Conservation (phyloP, 2,113 vertebrate species). For the Xiphias gladius region DNA sequence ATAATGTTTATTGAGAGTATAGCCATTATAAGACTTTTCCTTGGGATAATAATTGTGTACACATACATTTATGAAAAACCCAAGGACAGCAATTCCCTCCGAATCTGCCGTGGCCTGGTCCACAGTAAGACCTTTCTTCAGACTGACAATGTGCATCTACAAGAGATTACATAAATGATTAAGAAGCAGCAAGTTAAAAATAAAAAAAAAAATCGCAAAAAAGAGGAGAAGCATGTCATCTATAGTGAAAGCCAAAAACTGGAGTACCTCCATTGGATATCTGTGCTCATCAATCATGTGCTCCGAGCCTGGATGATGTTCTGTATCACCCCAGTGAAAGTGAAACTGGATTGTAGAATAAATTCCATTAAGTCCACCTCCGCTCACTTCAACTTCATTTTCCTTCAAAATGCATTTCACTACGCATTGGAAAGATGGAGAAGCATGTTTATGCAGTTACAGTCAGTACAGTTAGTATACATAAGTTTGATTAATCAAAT, state of each 20-base stretch:
- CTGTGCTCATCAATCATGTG: constrained; percentile 73
- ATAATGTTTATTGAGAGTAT: too few species aligned
- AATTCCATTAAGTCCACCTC: constrained; percentile 70
- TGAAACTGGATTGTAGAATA: constrained; percentile 80
- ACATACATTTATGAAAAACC: constrained; percentile 77
- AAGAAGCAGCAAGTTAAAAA: not conserved
- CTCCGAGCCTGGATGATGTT: constrained; percentile 75
- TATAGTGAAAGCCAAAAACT: not conserved
- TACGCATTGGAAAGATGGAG: constrained; percentile 22
- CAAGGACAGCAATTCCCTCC: constrained; percentile 76
- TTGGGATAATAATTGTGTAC: not conserved
- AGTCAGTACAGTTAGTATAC: not conserved
- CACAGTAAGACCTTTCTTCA: constrained; percentile 63
- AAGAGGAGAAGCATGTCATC: not conserved
- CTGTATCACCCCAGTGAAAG: constrained; percentile 81
- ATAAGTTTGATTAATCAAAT: not conserved
- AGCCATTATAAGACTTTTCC: not conserved
- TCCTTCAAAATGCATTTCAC: constrained; percentile 60
- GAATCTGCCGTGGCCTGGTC: constrained; percentile 23
- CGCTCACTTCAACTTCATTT: constrained; percentile 60
- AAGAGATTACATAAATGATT: not conserved
- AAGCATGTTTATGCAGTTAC: not conserved
- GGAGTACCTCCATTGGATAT: constrained; percentile 82
- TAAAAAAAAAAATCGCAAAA: too few species aligned
- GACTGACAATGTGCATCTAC: constrained; percentile 81